Evolutionary conservation across 2,113 vertebrate genomes (phyloP), one percentile per base, ranked within the genome.

Genomic region (Gymnogyps californianus): DNA sequence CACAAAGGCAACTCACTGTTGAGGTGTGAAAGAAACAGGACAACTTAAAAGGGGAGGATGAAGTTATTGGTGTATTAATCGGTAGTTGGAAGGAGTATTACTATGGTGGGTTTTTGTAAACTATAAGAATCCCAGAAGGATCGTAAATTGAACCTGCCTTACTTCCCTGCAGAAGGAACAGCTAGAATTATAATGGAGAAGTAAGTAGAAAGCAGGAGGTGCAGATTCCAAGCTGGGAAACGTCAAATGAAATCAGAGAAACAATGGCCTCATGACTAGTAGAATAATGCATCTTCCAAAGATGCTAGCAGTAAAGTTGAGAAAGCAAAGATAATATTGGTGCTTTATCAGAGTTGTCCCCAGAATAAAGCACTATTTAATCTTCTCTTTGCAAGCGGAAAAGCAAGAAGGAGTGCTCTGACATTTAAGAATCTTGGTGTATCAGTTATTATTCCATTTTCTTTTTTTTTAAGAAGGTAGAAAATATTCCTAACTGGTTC

Each of bases 401-500:
- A 61, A 86, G 42, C 72, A 49, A 31, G 78, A 2, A 79, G 57
- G 67, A 81, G 28, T 36, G 13, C 36, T 82, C 57, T 90, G 86
- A 58, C 49, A 62, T 49, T 74, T 80, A 72, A 65, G 79, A 86
- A 49, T 28, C 36, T 7, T 85, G 26, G 74, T 51, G 19, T 74
- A 83, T 89, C 76, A 67, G 89, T 92, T 94, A n/a, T 87, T 90
- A 69, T 86, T 82, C 36, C 13, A 31, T 88, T 96, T 95, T 57
- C 69, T 82, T 87, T 85, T 72, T 70, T 85, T 57, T 79, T 54
- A 78, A 59, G 44, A 80, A 88, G 40, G 52, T 38, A 91, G 76
- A 79, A 97, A 84, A 83, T 83, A 93, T 78, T 90, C 94, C 76
- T 92, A 79, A 65, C n/a, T 87, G 87, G 62, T 83, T 94, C 72